Base-by-base conservation (phyloP, 2,797 vertebrate species). In the Centropyge bicolor region DNA sequence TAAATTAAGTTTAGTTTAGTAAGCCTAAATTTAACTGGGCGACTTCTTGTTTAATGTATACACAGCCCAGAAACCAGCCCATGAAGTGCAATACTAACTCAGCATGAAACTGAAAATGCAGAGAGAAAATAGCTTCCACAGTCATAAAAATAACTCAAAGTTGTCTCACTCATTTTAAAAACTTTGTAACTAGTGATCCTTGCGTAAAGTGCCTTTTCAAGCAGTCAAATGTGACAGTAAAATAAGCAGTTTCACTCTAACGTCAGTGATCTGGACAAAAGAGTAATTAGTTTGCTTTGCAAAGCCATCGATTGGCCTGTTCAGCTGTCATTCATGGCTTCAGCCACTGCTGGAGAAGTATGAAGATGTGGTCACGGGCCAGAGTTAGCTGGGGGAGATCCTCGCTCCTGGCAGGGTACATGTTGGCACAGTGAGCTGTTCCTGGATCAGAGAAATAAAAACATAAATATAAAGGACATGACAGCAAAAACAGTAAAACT, bases 391-490 rank as follows among this genome's bases (percentile, higher is more conserved):
- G 88, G 17, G 75, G 80, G 48, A 86, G 94, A 78, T 96, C 95
- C 73, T 93, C 74, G 1, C 76, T 80, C 63, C 92, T 85, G 54
- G 93, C 90, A 6, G 93, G 95, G 84, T 96, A 96, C 93, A 96
- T 95, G 90, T 96, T 95, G 56, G 94, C 94, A 85, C 95, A 96
- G 70, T 95, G 94, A 57, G 92, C 91, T n/a, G 95, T 95, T 88
- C 92, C 93, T 96, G 86, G 60, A 79, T 74, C 27, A 56, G 40
- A 85, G 31, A 59, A 31, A 40, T 8, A 49, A 8, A 40, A 1
- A 76, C 24, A 40, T 8, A 63, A 57, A 55, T n/a, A 49, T 36
- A 35, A 59, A 66, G n/a, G 16, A 63, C 31, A 79, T 17, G 5
- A 66, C 27, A 72, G 51, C 2, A 46, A 64, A 79, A 70, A 51